Percentiles rank a stretch among this genome's conserved stretches.
Evolutionary conservation across 2,113 vertebrate genomes (phyloP).

Genomic region (Typhlomys cinereus): DNA sequence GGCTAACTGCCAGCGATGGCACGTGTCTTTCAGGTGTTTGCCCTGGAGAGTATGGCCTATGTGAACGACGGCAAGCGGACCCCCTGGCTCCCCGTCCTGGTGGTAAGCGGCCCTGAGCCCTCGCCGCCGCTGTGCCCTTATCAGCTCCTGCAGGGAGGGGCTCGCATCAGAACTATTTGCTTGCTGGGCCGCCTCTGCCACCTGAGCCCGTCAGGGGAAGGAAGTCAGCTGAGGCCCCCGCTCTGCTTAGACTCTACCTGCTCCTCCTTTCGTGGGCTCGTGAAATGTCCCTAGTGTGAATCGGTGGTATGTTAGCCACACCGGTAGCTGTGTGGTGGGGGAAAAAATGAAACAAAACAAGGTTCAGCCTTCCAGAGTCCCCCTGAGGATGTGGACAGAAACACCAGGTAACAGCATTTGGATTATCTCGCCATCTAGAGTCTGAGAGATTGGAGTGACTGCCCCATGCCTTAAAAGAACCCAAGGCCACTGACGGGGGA

Average conservation of each 20-base stretch:
- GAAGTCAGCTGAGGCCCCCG: rapidly evolving
- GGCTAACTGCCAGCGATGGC: neutral
- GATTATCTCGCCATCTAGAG: neutral
- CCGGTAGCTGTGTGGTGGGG: neutral
- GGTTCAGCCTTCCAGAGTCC: neutral
- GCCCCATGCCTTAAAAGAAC: neutral
- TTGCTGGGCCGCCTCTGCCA: rapidly evolving
- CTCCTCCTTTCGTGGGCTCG: neutral
- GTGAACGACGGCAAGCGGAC: slow-evolving; percentile 83
- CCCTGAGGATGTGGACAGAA: no score
- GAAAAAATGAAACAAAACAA: neutral
- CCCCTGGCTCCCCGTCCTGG: slow-evolving; percentile 89
- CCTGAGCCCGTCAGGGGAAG: neutral
- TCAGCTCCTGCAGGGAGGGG: neutral
- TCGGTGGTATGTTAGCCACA: neutral
- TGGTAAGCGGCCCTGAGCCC: slow-evolving; percentile 87
- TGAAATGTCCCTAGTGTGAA: neutral
- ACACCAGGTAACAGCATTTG: rapidly evolving
- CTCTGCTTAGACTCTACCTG: neutral
- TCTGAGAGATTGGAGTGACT: neutral
- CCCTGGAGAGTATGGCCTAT: slow-evolving; percentile 87
- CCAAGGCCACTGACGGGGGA: neutral
- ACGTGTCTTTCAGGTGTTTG: slow-evolving; percentile 83
- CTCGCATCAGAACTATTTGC: rapidly evolving
- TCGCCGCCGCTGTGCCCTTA: neutral